Evolutionary conservation across 1,140 invertebrate genomes (phyloP), one percentile per base, ranked within the genome.

Genomic region (Palaemon carinicauda): DNA sequence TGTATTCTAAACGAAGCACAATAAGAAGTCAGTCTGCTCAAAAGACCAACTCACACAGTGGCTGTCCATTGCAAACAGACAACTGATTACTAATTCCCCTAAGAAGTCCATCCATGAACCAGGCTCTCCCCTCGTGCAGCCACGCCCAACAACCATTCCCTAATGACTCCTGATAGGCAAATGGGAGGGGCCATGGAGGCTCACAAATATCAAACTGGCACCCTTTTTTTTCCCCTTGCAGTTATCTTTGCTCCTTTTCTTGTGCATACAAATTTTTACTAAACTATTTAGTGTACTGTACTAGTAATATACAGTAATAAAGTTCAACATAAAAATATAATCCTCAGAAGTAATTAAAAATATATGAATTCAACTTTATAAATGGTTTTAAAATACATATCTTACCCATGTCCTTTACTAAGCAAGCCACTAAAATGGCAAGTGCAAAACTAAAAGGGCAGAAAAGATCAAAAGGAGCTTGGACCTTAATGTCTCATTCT

Each of bases 111-210:
- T n/a, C 80, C 80, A 74, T 74, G 74, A 73, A 17, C 80, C 52
- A 41, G 24, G 60, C 33, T 27, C 17, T 51, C 60, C 60, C 80
- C 80, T 81, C 60, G n/a, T 24, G n/a, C 56, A 81, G 80, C 80
- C 80, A 81, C 80, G 56, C 80, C 80, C 80, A 81, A 71, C 80
- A 3, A 81, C 60, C 80, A 51, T 81, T 51, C 80, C 80, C 60
- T 81, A 81, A 81, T 81, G 80, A 51, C 80, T 27, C 80, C 69
- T 81, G 80, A 71, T 81, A 81, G 60, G 80, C 51, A 60, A 56
- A 81, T 41, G 41, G 41, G 50, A n/a, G 21, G 80, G 80, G 80
- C 24, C 80, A 81, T 17, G 33, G 56, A 31, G 71, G 51, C 21
- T 31, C 60, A 50, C 24, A 27, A 71, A 51, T 31, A 31, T 17